phyloP scores from a whole-genome alignment of 2,888 invertebrate species.

The Achlya flavicornis region DNA sequence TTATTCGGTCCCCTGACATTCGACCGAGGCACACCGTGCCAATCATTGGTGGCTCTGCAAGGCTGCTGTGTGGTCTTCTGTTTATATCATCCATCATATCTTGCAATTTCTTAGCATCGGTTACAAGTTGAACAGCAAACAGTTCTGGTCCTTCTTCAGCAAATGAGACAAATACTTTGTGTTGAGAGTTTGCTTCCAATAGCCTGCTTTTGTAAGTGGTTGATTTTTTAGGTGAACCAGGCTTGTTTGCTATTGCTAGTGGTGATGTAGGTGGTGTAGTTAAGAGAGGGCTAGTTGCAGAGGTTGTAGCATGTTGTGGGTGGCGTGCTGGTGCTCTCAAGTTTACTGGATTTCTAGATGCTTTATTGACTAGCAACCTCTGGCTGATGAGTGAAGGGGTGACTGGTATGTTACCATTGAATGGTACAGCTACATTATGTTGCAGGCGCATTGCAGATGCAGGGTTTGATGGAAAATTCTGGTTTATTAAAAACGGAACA shows the following conservation, averaged over 20 bases:
- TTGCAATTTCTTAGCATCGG: conserved; percentile 84
- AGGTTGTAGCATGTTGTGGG: conserved; percentile 52
- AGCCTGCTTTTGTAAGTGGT: conserved; percentile 81
- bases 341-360: conserved; percentile 63
- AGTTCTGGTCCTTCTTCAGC: conserved; percentile 91
- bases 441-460: conserved; percentile 74
- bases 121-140: conserved; percentile 89
- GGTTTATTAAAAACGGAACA: conserved; percentile 72
- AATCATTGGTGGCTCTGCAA: conserved; percentile 87
- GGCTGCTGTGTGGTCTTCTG: conserved; percentile 82
- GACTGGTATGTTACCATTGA: conserved; percentile 58
- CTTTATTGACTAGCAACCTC: conserved; percentile 63
- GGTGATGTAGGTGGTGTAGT: conserved; percentile 35
- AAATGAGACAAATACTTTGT: conserved; percentile 89
- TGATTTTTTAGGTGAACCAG: conserved; percentile 68
- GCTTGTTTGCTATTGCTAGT: conserved; percentile 40
- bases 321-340: conserved; percentile 65
- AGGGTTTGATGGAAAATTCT: conserved; percentile 74
- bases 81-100: conserved; percentile 90
- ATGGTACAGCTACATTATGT: conserved; percentile 63
- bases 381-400: conserved; percentile 63
- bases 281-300: conserved; percentile 23
- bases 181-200: conserved; percentile 77
- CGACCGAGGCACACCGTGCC: conserved; percentile 91
- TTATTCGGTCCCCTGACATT: conserved; percentile 86